Evolutionary conservation across 2,888 invertebrate genomes (phyloP), one percentile per base, ranked within the genome.

Genomic region (Agrotis ipsilon): DNA sequence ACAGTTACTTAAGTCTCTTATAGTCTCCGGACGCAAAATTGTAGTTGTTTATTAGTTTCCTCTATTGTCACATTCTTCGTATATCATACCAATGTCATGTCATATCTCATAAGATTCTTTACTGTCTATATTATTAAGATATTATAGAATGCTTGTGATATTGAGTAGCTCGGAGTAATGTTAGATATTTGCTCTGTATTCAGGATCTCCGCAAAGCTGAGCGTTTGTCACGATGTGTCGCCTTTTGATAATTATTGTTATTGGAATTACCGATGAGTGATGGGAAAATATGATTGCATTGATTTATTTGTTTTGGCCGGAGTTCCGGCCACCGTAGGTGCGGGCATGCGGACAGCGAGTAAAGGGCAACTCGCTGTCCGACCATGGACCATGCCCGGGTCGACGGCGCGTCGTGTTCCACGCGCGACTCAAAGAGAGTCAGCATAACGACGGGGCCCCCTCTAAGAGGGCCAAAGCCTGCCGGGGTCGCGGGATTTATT

Each of bases 151-250:
- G 27, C 49, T 65, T 82, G 7, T 65, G 48, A 75, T 66, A 59
- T 54, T 45, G 45, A 67, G 39, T 45, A 48, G 24, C 2, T 49
- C 3, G 2, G 60, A 79, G 71, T 27, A 72, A 84, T 77, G 61
- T 59, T 19, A 57, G 73, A 14, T 74, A 86, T 86, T 80, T 49
- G 48, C 62, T 49, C 60, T 76, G 80, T 80, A 86, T 85, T 79
- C 83, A 84, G 88, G 85, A 87, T 82, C 83, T 86, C 80, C 75
- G 63, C 51, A 80, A 71, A 61, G 67, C 55, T 70, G 3, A 52
- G 54, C 19, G 39, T 81, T 81, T 18, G 80, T 84, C 85, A 80
- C 67, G 61, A 70, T 19, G n/a, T 57, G 19, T 18, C 18, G 32
- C 27, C 55, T 64, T 71, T 65, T 59, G 55, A 39, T 69, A 52